A percentile compares a stretch with the other conserved stretches of the same genome.
These are phyloP conservation scores for Talpa occidentalis DNA, from an alignment of 2,113 vertebrate genomes.

Conservation along the genomic window DNA sequence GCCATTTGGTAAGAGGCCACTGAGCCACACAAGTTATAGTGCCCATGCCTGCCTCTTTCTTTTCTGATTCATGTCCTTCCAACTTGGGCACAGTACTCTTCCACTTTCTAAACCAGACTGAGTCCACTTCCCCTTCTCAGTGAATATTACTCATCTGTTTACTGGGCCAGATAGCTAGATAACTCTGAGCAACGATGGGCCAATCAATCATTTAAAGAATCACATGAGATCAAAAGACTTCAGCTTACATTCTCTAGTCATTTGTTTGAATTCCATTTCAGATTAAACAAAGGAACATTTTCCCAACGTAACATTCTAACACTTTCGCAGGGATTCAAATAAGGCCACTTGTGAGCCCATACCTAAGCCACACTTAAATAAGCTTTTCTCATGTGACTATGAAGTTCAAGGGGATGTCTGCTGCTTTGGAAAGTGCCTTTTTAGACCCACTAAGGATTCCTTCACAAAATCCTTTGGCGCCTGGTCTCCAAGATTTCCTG, in stretches of 20 bases:
- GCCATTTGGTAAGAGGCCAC: neutral
- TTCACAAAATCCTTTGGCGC: conserved; percentile 40
- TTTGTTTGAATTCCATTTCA: conserved; percentile 77
- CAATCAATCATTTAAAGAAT: conserved; percentile 78
- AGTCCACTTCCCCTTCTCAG: conserved; percentile 62
- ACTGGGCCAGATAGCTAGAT: conserved; percentile 59
- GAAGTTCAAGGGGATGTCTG: conserved; percentile 46
- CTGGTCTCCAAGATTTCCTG: conserved; percentile 18
- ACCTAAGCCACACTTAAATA: conserved; percentile 4
- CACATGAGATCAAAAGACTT: conserved; percentile 73
- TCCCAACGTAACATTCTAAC: conserved; percentile 7
- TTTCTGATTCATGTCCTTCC: conserved; percentile 14
- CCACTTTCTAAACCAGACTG: conserved; percentile 9
- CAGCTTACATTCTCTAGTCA: conserved; percentile 70
- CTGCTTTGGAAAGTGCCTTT: conserved; percentile 45
- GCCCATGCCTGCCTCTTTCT: neutral
- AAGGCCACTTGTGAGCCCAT: neutral
- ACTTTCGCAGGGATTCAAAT: neutral
- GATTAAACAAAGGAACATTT: conserved; percentile 71
- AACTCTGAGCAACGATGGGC: conserved; percentile 71
- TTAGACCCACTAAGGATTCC: conserved; percentile 65
- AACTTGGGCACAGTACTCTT: neutral
- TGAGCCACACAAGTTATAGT: neutral
- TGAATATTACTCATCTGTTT: conserved; percentile 40
- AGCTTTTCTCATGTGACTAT: neutral